Conservation (phyloP, 1,140 invertebrate genomes). For the Leptinotarsa undecemlineata region DNA sequence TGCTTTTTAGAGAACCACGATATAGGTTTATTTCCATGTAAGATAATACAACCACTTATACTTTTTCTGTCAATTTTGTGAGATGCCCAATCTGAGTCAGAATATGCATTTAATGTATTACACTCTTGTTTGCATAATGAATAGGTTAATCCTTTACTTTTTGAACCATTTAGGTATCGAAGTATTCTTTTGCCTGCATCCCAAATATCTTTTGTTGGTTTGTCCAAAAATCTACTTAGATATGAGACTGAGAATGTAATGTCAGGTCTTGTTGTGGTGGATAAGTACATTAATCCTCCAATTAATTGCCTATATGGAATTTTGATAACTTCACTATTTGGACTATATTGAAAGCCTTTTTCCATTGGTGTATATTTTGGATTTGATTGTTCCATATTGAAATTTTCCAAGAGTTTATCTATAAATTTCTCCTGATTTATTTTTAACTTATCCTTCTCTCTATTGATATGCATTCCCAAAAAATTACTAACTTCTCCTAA, state of each 20-base stretch:
- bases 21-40: not conserved
- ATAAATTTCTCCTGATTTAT: slow-evolving; percentile 7
- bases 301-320: slow-evolving; percentile 14
- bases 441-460: not conserved
- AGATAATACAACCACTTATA: not conserved
- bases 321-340: not conserved
- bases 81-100: not conserved
- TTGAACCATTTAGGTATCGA: slow-evolving; percentile 2
- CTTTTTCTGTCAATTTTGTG: not conserved
- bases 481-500: slow-evolving; percentile 27
- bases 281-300: slow-evolving; percentile 16
- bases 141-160: not conserved
- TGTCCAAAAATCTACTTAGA: slow-evolving; percentile 18
- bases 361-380: slow-evolving; percentile 9
- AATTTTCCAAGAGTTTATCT: not conserved
- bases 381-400: slow-evolving; percentile 18
- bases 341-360: slow-evolving; percentile 10
- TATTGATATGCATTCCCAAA: slow-evolving; percentile 24
- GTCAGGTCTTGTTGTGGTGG: slow-evolving; percentile 9
- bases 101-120: slow-evolving; percentile 2
- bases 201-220: slow-evolving; percentile 12
- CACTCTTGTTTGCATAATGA: too few species aligned
- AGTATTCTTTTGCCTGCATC: slow-evolving; percentile 15
- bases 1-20: not conserved
- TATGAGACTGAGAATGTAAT: slow-evolving; percentile 11